Conservation (phyloP, 2,113 vertebrate genomes). For the human region GRCh38 chr3:134219501-134220000, state of each 20-base stretch:
- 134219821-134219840: neutral
- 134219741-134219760: neutral
- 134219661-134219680: neutral
- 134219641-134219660: conserved; percentile 1
- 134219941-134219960: neutral
- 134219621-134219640: neutral
- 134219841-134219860: conserved; percentile 4
- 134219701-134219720: conserved; percentile 32
- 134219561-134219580: conserved; percentile 17
- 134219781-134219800: neutral
- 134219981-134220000: neutral
- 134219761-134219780: neutral
- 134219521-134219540: neutral
- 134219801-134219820: neutral
- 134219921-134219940: neutral
- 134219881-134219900: neutral
- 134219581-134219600: neutral
- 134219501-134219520: neutral
- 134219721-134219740: neutral
- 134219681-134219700: neutral
- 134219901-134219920: neutral
- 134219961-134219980: neutral
- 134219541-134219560: neutral
- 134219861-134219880: neutral
- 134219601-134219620: conserved; percentile 4